Evolutionary conservation across 2,797 vertebrate species (phyloP), one percentile per base, ranked within the genome.

Genomic region (Sphaeramia orbicularis): DNA sequence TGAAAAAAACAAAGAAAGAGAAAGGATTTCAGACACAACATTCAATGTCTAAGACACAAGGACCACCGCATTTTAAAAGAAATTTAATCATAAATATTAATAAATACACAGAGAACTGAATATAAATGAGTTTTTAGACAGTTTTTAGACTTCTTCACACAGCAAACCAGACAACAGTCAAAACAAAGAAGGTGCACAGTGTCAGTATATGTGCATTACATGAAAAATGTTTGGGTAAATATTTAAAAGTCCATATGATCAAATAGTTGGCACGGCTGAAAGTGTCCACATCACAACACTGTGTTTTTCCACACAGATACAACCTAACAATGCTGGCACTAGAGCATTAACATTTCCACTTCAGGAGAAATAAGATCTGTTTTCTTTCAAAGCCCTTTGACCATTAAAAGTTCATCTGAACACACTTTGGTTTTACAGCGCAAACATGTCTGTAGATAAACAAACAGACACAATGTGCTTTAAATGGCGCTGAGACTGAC

Each of bases 91-190:
- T 56, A 71, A 69, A 61, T 49, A 7, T 45, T 19, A 40, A 76
- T 75, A 80, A 87, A 83, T 84, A 78, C 78, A 86, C 74, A 84
- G 70, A 76, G 53, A 64, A 56, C 10, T 9, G 41, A n/a, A 51
- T 50, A 65, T 62, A 19, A 51, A 74, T 70, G 16, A 56, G 38
- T 62, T 41, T 45, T 45, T 61, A 51, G 57, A 60, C 35, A n/a
- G n/a, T n/a, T n/a, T n/a, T n/a, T n/a, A n/a, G n/a, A 21, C 42
- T 41, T 10, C 3, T 51, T 38, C 35, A 16, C 51, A 51, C 52
- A 59, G 37, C 40, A 65, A 37, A 40, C 49, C n/a, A 58, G 27
- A 56, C 41, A 18, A 18, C 52, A 38, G 19, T 37, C 43, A 45
- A 5, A 51, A 14, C 24, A 15, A 14, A 6, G 47, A 2, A 19